A percentile compares a stretch with the other conserved stretches of the same genome.
Conservation (phyloP, 2,888 invertebrate species). For the Crepidodera aurea region DNA sequence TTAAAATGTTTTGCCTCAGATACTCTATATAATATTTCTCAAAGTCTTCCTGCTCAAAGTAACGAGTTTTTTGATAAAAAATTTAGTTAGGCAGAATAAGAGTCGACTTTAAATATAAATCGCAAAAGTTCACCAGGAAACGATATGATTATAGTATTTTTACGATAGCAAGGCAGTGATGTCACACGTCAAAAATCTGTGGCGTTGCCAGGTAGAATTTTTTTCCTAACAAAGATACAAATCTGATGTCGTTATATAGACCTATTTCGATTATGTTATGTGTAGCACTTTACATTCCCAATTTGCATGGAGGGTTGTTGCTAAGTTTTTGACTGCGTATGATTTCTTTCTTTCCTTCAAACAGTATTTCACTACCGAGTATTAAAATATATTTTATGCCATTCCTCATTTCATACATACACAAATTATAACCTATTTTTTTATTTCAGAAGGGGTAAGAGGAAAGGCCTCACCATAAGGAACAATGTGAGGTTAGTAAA, state of each 20-base stretch:
- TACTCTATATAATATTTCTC: no score
- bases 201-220: neutral
- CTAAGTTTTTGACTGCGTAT: no score
- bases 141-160: neutral
- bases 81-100: neutral
- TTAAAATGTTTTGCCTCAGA: neutral
- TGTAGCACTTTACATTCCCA: no score
- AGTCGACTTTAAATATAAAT: neutral
- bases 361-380: no score
- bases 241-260: neutral
- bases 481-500: conserved; percentile 8
- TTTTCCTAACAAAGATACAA: neutral
- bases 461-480: conserved; percentile 2
- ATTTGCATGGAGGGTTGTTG: no score
- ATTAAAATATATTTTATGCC: no score
- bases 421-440: no score
- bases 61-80: neutral
- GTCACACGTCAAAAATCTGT: neutral
- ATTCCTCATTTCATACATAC: no score
- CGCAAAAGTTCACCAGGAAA: neutral
- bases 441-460: conserved; percentile 7
- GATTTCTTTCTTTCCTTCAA: no score
- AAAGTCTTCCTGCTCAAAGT: no score
- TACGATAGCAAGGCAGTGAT: no score
- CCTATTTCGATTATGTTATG: neutral